A percentile compares a stretch with the other conserved stretches of the same genome.
Conservation (phyloP, 2,888 invertebrate species). For the Xestia c-nigrum region DNA sequence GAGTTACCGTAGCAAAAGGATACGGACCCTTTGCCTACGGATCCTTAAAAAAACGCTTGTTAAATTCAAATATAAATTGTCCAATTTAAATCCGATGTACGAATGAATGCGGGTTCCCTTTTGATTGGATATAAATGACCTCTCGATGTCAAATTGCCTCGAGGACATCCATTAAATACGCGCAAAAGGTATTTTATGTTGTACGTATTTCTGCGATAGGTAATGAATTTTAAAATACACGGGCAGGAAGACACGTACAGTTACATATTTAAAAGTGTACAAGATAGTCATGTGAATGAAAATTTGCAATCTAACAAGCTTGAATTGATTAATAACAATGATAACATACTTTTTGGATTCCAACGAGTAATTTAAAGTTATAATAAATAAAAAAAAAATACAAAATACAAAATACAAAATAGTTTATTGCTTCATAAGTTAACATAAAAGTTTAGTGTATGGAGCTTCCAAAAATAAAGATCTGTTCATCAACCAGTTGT, state of each 20-base stretch:
- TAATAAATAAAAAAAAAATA: too few species aligned
- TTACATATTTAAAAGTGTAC: conserved; percentile 12
- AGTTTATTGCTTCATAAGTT: too few species aligned
- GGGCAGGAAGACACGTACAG: neutral
- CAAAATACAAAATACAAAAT: too few species aligned
- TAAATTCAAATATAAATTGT: conserved; percentile 53
- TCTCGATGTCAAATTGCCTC: conserved; percentile 61
- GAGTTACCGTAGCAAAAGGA: neutral
- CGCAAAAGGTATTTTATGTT: conserved; percentile 34
- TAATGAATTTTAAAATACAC: conserved; percentile 29
- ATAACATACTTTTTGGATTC: neutral
- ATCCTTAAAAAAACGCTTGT: conserved; percentile 36
- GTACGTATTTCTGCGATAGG: conserved; percentile 15
- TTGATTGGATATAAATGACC: conserved; percentile 59
- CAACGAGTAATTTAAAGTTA: neutral
- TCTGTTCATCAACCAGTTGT: too few species aligned
- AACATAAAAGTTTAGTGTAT: too few species aligned
- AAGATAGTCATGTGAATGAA: neutral
- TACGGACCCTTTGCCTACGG: neutral
- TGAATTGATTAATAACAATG: neutral
- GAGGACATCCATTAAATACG: conserved; percentile 46
- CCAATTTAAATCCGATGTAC: conserved; percentile 49
- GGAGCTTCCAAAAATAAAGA: too few species aligned
- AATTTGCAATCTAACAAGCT: neutral
- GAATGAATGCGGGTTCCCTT: conserved; percentile 42